Evolutionary conservation across 2,888 invertebrate genomes (phyloP).

Genomic region (Phoenoteleia sp.): DNA sequence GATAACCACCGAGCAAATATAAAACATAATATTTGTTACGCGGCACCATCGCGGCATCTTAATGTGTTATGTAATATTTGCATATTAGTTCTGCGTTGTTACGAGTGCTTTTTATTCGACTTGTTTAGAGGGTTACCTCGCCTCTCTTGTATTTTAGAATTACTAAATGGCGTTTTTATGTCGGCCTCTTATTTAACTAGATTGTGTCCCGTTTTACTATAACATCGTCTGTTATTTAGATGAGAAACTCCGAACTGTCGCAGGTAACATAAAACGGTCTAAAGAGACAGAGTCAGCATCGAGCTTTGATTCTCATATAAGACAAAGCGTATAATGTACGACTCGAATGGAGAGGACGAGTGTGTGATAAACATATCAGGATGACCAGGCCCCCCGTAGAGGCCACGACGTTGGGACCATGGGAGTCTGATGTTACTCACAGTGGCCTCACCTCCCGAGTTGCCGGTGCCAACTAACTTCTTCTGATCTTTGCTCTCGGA

Average conservation of each 20-base stretch:
- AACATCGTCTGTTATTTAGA: constrained; percentile 66
- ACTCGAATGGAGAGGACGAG: constrained; percentile 82
- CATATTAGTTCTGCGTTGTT: constrained; percentile 74
- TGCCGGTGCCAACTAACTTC: constrained; percentile 68
- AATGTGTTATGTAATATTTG: constrained; percentile 81
- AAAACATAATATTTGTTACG: constrained; percentile 81
- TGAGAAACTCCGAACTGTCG: constrained; percentile 77
- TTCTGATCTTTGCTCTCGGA: constrained; percentile 70
- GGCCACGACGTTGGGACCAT: constrained; percentile 80
- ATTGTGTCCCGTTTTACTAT: constrained; percentile 27
- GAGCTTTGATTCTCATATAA: constrained; percentile 73
- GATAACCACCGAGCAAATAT: constrained; percentile 80
- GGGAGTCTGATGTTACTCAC: constrained; percentile 82
- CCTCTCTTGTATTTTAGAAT: not conserved
- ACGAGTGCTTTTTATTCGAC: constrained; percentile 6
- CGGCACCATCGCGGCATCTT: constrained; percentile 79
- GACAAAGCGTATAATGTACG: constrained; percentile 82
- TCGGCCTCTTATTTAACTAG: not conserved
- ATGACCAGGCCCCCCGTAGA: constrained; percentile 84
- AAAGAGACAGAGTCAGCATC: constrained; percentile 66
- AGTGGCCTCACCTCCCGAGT: constrained; percentile 77
- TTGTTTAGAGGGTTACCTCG: not conserved
- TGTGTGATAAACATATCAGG: constrained; percentile 86
- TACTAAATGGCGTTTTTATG: not conserved
- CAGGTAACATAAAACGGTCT: constrained; percentile 80